Evolutionary conservation across 2,797 vertebrate genomes (phyloP), one percentile per base, ranked within the genome.

Genomic region (Microctenopoma stevenorrisi): DNA sequence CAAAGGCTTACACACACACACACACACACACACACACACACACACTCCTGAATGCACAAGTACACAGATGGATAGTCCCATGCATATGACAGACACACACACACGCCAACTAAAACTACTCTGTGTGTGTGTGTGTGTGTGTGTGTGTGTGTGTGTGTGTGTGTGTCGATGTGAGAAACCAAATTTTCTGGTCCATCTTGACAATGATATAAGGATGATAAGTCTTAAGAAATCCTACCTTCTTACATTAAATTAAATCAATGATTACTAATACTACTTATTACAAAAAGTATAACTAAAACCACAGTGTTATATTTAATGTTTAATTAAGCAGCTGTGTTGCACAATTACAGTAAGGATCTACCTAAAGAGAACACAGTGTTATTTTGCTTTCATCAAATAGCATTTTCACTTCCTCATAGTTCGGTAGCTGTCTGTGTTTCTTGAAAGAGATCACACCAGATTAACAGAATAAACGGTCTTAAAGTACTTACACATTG

Each of bases 321-420:
- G 15, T 47, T 47, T 47, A 18, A 10, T 18, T 47, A 18, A n/a
- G 42, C 1, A 26, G 8, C 14, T 4, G 0, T 12, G 28, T 13
- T 46, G 7, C 8, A 28, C 40, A 30, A 13, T 15, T 42, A 16
- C 12, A 37, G 12, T 26, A 57, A 14, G 52, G 2, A 66, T 40
- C n/a, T 4, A 38, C 10, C 8, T 11, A n/a, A 7, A 49, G 11
- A 25, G 0, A 12, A 38, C 3, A 33, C 2, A 33, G 35, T 13
- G 49, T 46, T 59, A 33, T 64, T 54, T 38, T 71, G 10, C 22
- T 58, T 66, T 50, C 60, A 43, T 51, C 7, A n/a, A 55, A 7
- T 30, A 42, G n/a, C 18, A 33, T 59, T 64, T 44, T 48, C 50
- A 22, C 66, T 51, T 64, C 63, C 44, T 63, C 46, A 33, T n/a